A percentile compares a stretch with the other conserved stretches of the same genome.
These are phyloP conservation scores for Cistogaster globosa DNA, from an alignment of 2,888 invertebrate species.

Conservation along the genomic window DNA sequence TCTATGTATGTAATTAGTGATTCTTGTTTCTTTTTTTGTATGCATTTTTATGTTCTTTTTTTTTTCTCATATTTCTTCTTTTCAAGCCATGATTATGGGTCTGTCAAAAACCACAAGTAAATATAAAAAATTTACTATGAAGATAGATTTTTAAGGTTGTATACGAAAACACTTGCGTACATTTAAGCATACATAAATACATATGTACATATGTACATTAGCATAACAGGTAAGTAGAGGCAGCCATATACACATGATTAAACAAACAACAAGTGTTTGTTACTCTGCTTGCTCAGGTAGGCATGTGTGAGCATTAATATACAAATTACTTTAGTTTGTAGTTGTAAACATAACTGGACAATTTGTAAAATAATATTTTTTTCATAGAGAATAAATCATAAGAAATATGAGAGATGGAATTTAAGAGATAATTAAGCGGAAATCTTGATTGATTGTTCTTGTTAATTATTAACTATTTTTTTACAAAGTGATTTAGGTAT, in stretches of 20 bases:
- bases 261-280: conserved; percentile 40
- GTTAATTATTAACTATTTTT: no score
- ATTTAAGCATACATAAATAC: neutral
- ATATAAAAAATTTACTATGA: no score
- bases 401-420: no score
- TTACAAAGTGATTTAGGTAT: no score
- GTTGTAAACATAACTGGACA: conserved; percentile 16
- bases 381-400: neutral
- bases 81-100: conserved; percentile 40
- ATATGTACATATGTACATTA: no score
- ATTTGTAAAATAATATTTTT: conserved; percentile 12
- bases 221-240: conserved; percentile 22
- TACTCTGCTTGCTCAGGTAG: conserved; percentile 11
- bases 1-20: neutral
- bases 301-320: neutral
- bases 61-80: neutral
- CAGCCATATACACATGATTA: neutral
- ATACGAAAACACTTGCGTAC: neutral
- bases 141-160: conserved; percentile 1
- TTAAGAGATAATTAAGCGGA: no score
- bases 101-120: conserved; percentile 34
- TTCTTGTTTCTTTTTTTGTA: conserved; percentile 25
- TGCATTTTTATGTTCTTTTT: neutral
- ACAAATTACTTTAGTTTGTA: no score
- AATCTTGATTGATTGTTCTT: no score